Evolutionary conservation across 2,888 invertebrate species (phyloP), one percentile per base, ranked within the genome.

Genomic region (Oxycera nigricornis): DNA sequence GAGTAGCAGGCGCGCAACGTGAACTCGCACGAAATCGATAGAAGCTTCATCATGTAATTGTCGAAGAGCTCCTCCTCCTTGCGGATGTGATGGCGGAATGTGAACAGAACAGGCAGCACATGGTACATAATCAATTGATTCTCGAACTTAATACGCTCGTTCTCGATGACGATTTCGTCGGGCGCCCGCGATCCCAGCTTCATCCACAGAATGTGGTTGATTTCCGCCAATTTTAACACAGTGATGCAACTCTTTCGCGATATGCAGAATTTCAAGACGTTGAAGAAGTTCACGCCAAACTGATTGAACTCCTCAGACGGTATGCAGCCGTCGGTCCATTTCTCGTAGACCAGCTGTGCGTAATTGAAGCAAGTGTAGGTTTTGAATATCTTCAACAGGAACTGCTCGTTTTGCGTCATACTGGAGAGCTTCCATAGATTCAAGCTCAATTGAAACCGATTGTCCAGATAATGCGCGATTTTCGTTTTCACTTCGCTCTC

Each of bases 111-210:
- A 0, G 94, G 93, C 57, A 91, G 82, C 14, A 92, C 83, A 81
- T 91, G 88, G 77, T 90, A 86, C 67, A 88, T 86, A 24, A 91
- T 81, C 77, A 91, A 83, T 81, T 91, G 90, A 80, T 89, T 88
- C 78, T 89, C 88, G 75, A 90, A 85, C 31, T 87, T 79, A 6
- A 84, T 82, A 0, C 80, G 79, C 65, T 85, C 82, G 50, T 83
- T 81, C 77, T 83, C 83, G 24, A 86, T 81, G 17, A 81, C 78
- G 24, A 86, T 81, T 77, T 85, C 83, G 30, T 80, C 79, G 11
- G 85, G 83, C 1, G 82, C 83, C 3, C 82, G 79, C 2, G 77
- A 55, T 4, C 83, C 82, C 2, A 87, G 74, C 75, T 82, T 83
- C 52, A 84, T 85, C 87, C 87, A 87, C 6, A 86, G 79, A 17